Conservation (phyloP, 2,113 vertebrate genomes). For the Uria aalge region DNA sequence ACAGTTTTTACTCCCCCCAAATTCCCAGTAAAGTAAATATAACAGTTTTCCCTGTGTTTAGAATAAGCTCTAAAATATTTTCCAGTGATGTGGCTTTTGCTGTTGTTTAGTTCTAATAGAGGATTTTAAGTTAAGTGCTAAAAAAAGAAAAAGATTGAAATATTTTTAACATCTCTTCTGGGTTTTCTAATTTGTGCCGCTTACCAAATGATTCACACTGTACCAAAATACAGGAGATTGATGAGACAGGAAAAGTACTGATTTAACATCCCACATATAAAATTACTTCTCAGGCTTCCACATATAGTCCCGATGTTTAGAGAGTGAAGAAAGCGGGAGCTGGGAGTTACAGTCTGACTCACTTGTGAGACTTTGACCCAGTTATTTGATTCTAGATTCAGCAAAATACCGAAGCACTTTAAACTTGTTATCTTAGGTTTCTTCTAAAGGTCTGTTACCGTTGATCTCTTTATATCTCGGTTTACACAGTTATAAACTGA, state of each 20-base stretch:
- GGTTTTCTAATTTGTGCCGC: slow-evolving; percentile 20
- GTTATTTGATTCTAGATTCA: slow-evolving; percentile 59
- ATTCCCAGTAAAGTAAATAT: neutral
- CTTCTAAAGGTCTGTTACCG: slow-evolving; percentile 59
- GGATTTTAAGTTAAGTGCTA: neutral
- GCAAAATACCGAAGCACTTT: slow-evolving; percentile 59
- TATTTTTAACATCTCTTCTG: slow-evolving; percentile 37
- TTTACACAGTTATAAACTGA: slow-evolving; percentile 47
- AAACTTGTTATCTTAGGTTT: slow-evolving; percentile 51
- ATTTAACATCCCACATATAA: slow-evolving; percentile 52
- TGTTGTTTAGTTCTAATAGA: neutral
- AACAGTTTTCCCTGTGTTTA: neutral
- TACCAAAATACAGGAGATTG: slow-evolving; percentile 56
- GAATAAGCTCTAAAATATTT: neutral
- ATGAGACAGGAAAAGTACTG: slow-evolving; percentile 55
- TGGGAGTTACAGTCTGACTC: slow-evolving; percentile 53
- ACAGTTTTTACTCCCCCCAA: neutral
- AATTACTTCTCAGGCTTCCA: slow-evolving; percentile 55
- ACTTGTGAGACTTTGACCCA: slow-evolving; percentile 65
- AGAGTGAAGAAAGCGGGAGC: neutral
- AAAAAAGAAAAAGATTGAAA: neutral
- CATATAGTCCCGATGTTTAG: slow-evolving; percentile 56
- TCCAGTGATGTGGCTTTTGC: neutral
- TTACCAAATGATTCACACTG: slow-evolving; percentile 42
- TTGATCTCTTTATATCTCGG: slow-evolving; percentile 48